Base-by-base conservation (phyloP, 1,140 invertebrate genomes). In the Drosophila varians region DNA sequence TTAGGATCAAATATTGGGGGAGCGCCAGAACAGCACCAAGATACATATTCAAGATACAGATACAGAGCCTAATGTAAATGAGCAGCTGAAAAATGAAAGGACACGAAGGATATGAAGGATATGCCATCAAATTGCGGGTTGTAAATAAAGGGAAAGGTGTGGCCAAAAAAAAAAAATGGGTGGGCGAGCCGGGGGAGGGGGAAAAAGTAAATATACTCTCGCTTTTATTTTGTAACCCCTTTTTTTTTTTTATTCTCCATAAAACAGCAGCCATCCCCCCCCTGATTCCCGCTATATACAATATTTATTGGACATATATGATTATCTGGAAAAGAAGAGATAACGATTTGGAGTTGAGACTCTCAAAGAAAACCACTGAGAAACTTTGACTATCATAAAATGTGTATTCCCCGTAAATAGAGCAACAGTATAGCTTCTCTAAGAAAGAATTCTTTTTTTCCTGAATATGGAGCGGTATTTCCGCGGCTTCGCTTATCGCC, bases 261-360 rank as follows among this genome's bases (percentile, higher is more conserved):
- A 31, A 31, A 31, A 31, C 36, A 36, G 34, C 14, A 34, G 46
- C 7, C 14, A 51, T 18, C 26, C 14, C 28, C 26, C 58, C 51
- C 40, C 21, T 23, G n/a, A n/a, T n/a, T n/a, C n/a, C n/a, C n/a
- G n/a, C n/a, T n/a, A n/a, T n/a, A n/a, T n/a, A n/a, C n/a, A n/a
- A 14, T 8, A n/a, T 14, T 11, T 8, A 16, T 31, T 34, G 12
- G 9, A 52, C 28, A 54, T 28, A 36, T 75, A 52, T 38, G 62
- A 84, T 60, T 83, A 83, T 83, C 79, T 62, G 82, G 78, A 71
- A 61, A 78, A 77, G 21, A 78, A 77, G 21, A 72, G 69, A 72
- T 72, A 77, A 79, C 72, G 72, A 65, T 77, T 76, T 21, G 21
- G 21, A 21, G 21, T 4, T 4, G 70, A 70, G 65, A 65, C 74